phyloP scores from a whole-genome alignment of 1,140 invertebrate genomes.

The Subanguina moxae region DNA sequence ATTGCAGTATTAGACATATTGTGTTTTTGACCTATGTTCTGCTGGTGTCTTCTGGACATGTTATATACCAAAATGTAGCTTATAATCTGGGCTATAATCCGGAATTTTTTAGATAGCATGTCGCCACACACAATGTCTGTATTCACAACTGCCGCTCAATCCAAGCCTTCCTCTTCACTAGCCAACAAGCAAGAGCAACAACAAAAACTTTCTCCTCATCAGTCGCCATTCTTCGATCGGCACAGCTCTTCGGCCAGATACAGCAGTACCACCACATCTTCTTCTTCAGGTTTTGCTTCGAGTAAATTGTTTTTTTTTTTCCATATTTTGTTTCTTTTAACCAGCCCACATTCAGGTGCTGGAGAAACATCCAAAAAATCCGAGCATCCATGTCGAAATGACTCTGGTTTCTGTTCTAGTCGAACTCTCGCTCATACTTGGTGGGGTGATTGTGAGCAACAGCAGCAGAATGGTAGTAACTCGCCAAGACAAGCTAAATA shows the following conservation, averaged over 20 bases:
- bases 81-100: too few species aligned
- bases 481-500: background rate
- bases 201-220: background rate
- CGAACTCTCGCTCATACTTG: too few species aligned
- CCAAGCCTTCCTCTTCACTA: conserved; percentile 5
- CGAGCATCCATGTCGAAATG: too few species aligned
- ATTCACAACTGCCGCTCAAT: background rate
- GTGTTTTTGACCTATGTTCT: too few species aligned
- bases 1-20: too few species aligned
- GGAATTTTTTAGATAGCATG: background rate
- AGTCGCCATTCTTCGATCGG: conserved; percentile 11
- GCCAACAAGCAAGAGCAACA: conserved; percentile 21
- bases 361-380: conserved; percentile 6
- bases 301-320: background rate
- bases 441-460: too few species aligned
- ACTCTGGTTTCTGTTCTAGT: too few species aligned
- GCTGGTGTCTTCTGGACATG: too few species aligned
- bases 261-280: conserved; percentile 19
- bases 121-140: background rate
- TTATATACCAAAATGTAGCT: too few species aligned
- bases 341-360: background rate
- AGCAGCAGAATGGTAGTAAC: too few species aligned
- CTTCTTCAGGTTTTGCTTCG: conserved; percentile 45
- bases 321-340: conserved; percentile 1
- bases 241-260: background rate